Evolutionary conservation across 1,140 invertebrate species (phyloP).

Genomic region (Agrilus planipennis): DNA sequence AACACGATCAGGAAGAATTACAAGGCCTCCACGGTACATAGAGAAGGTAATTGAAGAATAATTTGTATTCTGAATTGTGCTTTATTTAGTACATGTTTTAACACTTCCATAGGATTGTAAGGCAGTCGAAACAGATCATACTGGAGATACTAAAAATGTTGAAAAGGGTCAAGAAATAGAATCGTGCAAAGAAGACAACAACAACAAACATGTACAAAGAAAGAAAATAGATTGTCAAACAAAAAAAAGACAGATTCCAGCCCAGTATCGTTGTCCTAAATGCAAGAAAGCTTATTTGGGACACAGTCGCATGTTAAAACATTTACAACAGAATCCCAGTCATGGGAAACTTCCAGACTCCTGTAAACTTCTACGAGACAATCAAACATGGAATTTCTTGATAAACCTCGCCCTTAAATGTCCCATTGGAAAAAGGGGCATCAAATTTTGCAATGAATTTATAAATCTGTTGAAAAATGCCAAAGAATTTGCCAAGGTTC

Average conservation of each 20-base stretch:
- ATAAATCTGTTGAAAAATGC: slow-evolving; percentile 25
- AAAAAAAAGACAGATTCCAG: slow-evolving; percentile 40
- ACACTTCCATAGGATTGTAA: slow-evolving; percentile 23
- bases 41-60: slow-evolving; percentile 19
- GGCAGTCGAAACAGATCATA: slow-evolving; percentile 21
- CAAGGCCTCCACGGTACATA: slow-evolving; percentile 26
- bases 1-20: slow-evolving; percentile 26
- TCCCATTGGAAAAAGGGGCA: slow-evolving; percentile 18
- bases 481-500: slow-evolving; percentile 19
- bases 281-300: slow-evolving; percentile 47
- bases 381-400: slow-evolving; percentile 28
- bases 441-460: slow-evolving; percentile 29
- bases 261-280: slow-evolving; percentile 43
- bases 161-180: slow-evolving; percentile 22
- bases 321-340: slow-evolving; percentile 50
- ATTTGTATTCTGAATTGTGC: slow-evolving; percentile 3
- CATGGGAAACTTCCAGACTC: slow-evolving; percentile 37
- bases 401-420: slow-evolving; percentile 24
- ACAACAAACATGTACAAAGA: slow-evolving; percentile 12
- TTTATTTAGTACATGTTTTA: slow-evolving; percentile 3
- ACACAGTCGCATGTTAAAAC: slow-evolving; percentile 41
- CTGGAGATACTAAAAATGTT: slow-evolving; percentile 12
- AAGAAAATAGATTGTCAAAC: slow-evolving; percentile 10
- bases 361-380: slow-evolving; percentile 15
- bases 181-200: slow-evolving; percentile 12